A percentile compares a stretch with the other conserved stretches of the same genome.
Evolutionary conservation across 2,797 vertebrate genomes (phyloP).

Genomic region (Otus scops): DNA sequence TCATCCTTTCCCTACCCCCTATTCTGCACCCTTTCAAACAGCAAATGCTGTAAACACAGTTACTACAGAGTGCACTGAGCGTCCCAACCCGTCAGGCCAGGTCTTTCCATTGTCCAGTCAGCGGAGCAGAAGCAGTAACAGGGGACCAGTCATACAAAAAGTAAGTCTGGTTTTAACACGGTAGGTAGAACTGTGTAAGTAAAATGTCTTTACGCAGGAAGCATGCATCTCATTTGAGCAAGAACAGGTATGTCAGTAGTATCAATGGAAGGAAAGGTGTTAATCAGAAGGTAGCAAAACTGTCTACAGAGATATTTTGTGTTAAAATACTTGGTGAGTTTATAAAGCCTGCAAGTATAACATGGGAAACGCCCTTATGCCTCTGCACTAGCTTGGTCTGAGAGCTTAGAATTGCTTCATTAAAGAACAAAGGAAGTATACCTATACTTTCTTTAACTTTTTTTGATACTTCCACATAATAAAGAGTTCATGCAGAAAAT

Average conservation of each 20-base stretch:
- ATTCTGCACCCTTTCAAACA: conserved; percentile 84
- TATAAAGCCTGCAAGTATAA: background rate
- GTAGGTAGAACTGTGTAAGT: background rate
- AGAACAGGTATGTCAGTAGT: background rate
- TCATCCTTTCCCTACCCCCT: conserved; percentile 89
- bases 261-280: background rate
- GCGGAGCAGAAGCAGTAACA: conserved; percentile 83
- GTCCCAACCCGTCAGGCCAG: conserved; percentile 80
- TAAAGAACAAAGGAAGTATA: background rate
- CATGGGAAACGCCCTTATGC: background rate
- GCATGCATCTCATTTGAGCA: background rate
- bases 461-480: background rate
- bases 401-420: background rate
- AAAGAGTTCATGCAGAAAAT: background rate
- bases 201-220: background rate
- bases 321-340: background rate
- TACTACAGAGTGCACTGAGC: conserved; percentile 86
- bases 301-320: background rate
- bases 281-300: background rate
- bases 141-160: conserved; percentile 84
- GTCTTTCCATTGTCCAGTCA: conserved; percentile 82
- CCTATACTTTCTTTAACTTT: background rate
- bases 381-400: background rate
- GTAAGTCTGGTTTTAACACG: conserved; percentile 69
- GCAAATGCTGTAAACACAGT: conserved; percentile 83